Evolutionary conservation across 2,888 invertebrate genomes (phyloP), one percentile per base, ranked within the genome.

Genomic region (Sympetrum striolatum): DNA sequence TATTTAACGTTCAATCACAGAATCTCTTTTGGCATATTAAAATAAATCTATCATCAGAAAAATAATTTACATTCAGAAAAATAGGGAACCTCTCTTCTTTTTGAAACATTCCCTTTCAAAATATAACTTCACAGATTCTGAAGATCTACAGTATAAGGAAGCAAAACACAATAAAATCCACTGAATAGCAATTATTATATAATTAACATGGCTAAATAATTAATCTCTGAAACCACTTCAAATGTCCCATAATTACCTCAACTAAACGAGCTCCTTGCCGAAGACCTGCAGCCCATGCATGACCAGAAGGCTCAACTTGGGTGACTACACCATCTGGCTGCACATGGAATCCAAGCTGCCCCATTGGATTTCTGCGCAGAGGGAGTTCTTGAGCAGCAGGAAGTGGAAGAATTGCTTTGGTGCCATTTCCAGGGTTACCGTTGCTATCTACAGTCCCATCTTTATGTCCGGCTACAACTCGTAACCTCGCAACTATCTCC

Each of bases 241-340:
- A 53, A 53, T 3, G 5, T 18, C 1, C 2, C 25, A 64, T 6
- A 90, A 90, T 90, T 91, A 95, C 94, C 93, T 99, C 98, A 2
- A 99, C 98, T 91, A 99, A 95, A 25, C 98, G 95, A 90, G 97
- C 97, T 91, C 98, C 98, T 93, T 98, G 98, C 82, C 97, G 94
- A 82, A 99, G 95, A n/a, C 98, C 99, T 2, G 98, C 97, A 91
- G 96, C 96, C 94, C 96, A 96, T 53, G 97, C 97, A 60, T 95
- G 94, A 44, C 96, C 96, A 93, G 95, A 94, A 92, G 95, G 95
- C 93, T 98, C 98, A n/a, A 98, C 98, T 93, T 98, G 97, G 4
- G 98, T 98, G 53, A 99, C 98, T 39, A 99, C 96, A 4, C 99
- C 99, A 94, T 98, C 98, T 25, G 97, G 97, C 93, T 98, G 98